Evolutionary conservation across 2,888 invertebrate species (phyloP), one percentile per base, ranked within the genome.

Genomic region (Apodemia zela): DNA sequence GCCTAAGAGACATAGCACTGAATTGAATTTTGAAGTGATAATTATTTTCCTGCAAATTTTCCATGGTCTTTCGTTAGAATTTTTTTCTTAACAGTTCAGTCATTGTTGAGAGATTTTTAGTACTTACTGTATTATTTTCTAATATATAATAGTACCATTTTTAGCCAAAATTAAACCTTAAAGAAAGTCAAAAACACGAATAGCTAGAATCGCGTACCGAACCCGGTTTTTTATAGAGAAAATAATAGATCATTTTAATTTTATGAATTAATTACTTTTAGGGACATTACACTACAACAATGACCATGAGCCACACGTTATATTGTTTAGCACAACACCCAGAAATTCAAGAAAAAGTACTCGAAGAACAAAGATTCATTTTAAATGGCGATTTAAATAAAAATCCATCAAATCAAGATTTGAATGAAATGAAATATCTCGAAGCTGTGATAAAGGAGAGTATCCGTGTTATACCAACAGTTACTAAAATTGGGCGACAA

Each of bases 391-490:
- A 78, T 47, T 67, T 73, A 2, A 51, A 63, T 10, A 73, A 68
- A 59, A 72, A 67, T 59, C 72, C 76, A 4, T 75, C 73, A 7
- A 71, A 67, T 58, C 66, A 73, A 25, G 75, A 79, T 42, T 64
- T 79, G 35, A 72, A 67, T 29, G 70, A 78, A 63, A 79, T 79
- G 78, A 78, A 77, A 63, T 79, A 78, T 64, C 71, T 79, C 0
- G 78, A 79, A 65, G 76, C 75, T 3, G 74, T 75, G 10, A 76
- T 78, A 18, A 79, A 79, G 63, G 79, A 79, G 65, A 75, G 73
- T 54, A 74, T 78, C 25, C 68, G 79, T 1, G 66, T 72, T n/a
- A 72, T 78, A 61, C 78, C 77, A 13, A 76, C 77, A 3, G 72
- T 78, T 10, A 71, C 78, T 0, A 79, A 77, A 67, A 75, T 78